phyloP scores from a whole-genome alignment of 2,888 invertebrate species.

The Chrysomela aeneicollis region DNA sequence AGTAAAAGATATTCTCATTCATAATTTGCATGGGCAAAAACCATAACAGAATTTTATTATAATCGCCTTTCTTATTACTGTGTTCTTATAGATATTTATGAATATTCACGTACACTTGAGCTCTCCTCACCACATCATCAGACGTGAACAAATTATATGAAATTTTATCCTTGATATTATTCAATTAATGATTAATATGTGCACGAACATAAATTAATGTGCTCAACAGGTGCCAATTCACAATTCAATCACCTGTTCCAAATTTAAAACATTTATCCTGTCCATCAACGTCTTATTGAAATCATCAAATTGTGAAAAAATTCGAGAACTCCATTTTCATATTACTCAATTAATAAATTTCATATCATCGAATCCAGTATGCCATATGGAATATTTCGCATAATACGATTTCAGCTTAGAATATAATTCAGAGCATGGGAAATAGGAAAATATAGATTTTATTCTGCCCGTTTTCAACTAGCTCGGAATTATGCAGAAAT shows the following conservation, averaged over 20 bases:
- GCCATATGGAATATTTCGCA: no score
- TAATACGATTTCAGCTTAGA: no score
- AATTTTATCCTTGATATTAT: constrained; percentile 33
- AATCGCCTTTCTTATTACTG: constrained; percentile 32
- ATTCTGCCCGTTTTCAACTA: no score
- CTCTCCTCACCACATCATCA: constrained; percentile 34
- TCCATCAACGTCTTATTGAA: no score
- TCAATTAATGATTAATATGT: constrained; percentile 30
- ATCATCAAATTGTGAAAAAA: no score
- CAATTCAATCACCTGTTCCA: constrained; percentile 21
- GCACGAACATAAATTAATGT: constrained; percentile 23
- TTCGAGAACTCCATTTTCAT: no score
- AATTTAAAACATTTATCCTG: no score
- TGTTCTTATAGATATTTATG: constrained; percentile 30
- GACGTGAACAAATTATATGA: constrained; percentile 41
- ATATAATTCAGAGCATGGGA: no score
- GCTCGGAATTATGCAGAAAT: no score
- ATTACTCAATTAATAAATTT: no score
- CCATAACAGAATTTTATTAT: constrained; percentile 48
- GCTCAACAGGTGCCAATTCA: constrained; percentile 20
- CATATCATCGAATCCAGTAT: no score
- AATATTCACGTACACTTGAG: constrained; percentile 35
- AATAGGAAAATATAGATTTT: no score
- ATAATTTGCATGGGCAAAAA: constrained; percentile 55
- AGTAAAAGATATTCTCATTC: constrained; percentile 46